These are phyloP conservation scores for Agrenia bidenticulata DNA, from an alignment of 2,888 invertebrate species.

Conservation along the genomic window DNA sequence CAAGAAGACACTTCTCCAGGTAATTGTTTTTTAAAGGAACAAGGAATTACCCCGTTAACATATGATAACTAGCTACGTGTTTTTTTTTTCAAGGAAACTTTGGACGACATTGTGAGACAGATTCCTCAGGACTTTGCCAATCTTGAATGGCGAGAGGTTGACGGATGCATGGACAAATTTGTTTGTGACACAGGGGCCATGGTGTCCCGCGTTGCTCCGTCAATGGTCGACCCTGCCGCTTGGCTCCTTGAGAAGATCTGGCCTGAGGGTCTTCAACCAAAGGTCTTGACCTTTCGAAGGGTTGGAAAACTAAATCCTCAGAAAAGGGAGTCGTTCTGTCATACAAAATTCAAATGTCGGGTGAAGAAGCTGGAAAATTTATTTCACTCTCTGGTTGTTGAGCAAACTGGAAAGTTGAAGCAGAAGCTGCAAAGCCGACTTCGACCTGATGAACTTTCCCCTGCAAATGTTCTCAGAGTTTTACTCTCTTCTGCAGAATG, in stretches of 20 bases:
- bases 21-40: too few relatives aligned
- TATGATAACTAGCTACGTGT: too few relatives aligned
- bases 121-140: constrained; percentile 44
- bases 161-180: constrained; percentile 50
- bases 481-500: constrained; percentile 19
- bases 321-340: constrained; percentile 16
- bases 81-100: constrained; percentile 51
- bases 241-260: constrained; percentile 48
- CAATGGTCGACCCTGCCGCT: constrained; percentile 45
- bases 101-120: constrained; percentile 47
- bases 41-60: neutral
- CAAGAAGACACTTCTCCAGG: constrained; percentile 44
- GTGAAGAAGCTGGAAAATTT: constrained; percentile 51
- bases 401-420: constrained; percentile 45
- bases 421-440: constrained; percentile 41
- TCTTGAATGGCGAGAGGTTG: constrained; percentile 44
- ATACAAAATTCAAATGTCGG: constrained; percentile 43
- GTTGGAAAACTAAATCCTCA: constrained; percentile 33
- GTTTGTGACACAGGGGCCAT: constrained; percentile 51
- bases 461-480: constrained; percentile 41
- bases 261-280: constrained; percentile 49
- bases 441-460: constrained; percentile 41
- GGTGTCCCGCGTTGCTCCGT: constrained; percentile 46
- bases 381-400: constrained; percentile 46
- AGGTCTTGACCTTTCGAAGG: constrained; percentile 48